Conservation (phyloP, 2,888 invertebrate species). For the Drosophila eohydei region DNA sequence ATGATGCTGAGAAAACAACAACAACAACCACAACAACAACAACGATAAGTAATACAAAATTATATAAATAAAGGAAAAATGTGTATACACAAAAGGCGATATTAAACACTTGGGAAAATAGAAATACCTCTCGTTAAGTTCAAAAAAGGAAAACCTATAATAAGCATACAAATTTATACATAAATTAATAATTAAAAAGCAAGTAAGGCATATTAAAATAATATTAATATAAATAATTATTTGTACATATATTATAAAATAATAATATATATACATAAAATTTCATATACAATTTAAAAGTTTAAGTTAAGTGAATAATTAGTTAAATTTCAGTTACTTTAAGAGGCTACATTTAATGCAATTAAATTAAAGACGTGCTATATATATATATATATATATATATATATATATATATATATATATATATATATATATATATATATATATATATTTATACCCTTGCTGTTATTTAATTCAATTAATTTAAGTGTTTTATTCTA, state of each 20-base stretch:
- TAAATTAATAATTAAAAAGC: constrained; percentile 23
- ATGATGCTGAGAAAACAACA: constrained; percentile 41
- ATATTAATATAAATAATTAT: constrained; percentile 16
- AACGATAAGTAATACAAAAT: constrained; percentile 52
- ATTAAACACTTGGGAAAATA: constrained; percentile 85
- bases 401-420: not conserved
- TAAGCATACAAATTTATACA: constrained; percentile 59
- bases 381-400: not conserved
- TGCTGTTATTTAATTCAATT: constrained; percentile 10
- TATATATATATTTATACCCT: not conserved
- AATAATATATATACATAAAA: constrained; percentile 30
- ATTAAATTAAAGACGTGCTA: constrained; percentile 18
- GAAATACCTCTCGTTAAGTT: constrained; percentile 86
- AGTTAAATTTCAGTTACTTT: constrained; percentile 40
- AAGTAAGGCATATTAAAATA: not conserved
- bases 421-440: not conserved
- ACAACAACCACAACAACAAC: constrained; percentile 34
- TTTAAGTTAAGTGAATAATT: constrained; percentile 22
- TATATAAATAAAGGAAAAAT: constrained; percentile 31
- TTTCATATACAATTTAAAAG: constrained; percentile 27
- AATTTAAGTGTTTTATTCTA: not conserved
- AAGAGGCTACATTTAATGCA: constrained; percentile 50
- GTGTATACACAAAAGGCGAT: constrained; percentile 64
- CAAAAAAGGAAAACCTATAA: constrained; percentile 77
- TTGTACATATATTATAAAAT: constrained; percentile 31